Evolutionary conservation across 2,888 invertebrate genomes (phyloP).

Genomic region (Drymonia ruficornis): DNA sequence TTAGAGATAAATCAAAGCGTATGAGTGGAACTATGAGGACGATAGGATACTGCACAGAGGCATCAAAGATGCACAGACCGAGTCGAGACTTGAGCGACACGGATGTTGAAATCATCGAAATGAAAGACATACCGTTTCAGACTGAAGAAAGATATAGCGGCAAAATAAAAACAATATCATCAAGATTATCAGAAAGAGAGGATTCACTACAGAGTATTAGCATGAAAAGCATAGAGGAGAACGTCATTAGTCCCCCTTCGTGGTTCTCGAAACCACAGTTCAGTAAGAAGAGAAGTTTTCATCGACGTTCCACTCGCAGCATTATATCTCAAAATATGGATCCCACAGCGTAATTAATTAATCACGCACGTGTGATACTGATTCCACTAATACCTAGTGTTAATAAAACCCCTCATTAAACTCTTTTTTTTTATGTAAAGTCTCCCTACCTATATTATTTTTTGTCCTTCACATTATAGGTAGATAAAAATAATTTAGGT

Average conservation of each 20-base stretch:
- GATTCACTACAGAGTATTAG: conserved; percentile 66
- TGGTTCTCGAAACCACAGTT: conserved; percentile 84
- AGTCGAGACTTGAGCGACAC: conserved; percentile 77
- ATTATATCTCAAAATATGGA: conserved; percentile 52
- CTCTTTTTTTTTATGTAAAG: background rate
- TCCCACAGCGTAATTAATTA: conserved; percentile 40
- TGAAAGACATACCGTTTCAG: conserved; percentile 77
- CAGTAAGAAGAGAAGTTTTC: conserved; percentile 75
- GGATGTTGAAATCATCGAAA: conserved; percentile 82
- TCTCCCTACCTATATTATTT: background rate
- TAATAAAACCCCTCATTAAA: too few species aligned
- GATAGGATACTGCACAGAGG: conserved; percentile 61
- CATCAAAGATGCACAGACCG: conserved; percentile 59
- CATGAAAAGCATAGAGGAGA: conserved; percentile 71
- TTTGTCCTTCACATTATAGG: too few species aligned
- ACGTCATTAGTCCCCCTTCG: conserved; percentile 72
- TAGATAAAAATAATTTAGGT: too few species aligned
- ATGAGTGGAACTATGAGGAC: conserved; percentile 70
- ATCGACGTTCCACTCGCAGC: conserved; percentile 68
- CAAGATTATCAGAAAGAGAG: conserved; percentile 60
- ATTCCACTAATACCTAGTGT: background rate
- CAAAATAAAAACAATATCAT: conserved; percentile 63
- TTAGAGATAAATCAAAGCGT: conserved; percentile 66
- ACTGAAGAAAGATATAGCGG: conserved; percentile 39
- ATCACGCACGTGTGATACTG: background rate